Conservation (phyloP, 2,113 vertebrate genomes). For the Pollimyrus isidori region DNA sequence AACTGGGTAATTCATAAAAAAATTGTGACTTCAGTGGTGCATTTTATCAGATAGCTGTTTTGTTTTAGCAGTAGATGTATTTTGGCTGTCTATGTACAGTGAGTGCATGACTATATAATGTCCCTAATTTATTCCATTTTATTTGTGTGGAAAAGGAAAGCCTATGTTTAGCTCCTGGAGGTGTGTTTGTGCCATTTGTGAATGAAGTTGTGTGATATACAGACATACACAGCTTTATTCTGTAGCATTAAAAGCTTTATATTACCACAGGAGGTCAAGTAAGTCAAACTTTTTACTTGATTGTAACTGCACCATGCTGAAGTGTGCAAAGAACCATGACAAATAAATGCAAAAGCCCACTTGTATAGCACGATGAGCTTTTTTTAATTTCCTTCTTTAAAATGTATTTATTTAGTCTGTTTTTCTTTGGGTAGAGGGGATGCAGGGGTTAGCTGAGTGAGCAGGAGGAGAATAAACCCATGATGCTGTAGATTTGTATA, state of each 20-base stretch:
- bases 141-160: conserved; percentile 32
- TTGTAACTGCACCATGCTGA: conserved; percentile 27
- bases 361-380: not conserved
- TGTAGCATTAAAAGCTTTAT: conserved; percentile 21
- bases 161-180: conserved; percentile 31
- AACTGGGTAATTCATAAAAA: not conserved
- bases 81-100: conserved; percentile 39
- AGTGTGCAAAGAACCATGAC: conserved; percentile 26
- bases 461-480: not conserved
- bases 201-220: not conserved
- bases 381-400: not conserved
- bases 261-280: conserved; percentile 12
- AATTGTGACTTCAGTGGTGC: conserved; percentile 1
- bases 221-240: conserved; percentile 13
- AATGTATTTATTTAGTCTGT: not conserved
- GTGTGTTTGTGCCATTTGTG: conserved; percentile 23
- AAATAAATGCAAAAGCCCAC: conserved; percentile 53
- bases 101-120: conserved; percentile 41
- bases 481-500: not conserved
- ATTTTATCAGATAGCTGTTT: conserved; percentile 21
- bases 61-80: conserved; percentile 23
- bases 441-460: not conserved
- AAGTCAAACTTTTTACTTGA: conserved; percentile 33
- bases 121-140: conserved; percentile 37
- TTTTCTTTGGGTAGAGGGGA: not conserved